Evolutionary conservation across 2,797 vertebrate species (phyloP), one percentile per base, ranked within the genome.

Genomic region (Hypotaenidia philippensis): DNA sequence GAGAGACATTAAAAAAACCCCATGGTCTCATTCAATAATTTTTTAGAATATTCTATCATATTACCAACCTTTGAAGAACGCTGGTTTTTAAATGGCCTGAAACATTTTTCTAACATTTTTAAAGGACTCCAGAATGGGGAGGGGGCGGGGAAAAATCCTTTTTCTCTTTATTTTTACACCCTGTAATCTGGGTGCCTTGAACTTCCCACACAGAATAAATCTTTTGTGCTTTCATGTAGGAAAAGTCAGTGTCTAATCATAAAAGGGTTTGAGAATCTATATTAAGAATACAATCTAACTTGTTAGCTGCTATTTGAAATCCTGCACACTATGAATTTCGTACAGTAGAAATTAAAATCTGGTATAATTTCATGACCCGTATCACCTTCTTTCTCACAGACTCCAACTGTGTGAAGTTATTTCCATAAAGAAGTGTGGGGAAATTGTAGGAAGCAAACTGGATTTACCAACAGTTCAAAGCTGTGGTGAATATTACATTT

Each of bases 301-400:
- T 77, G 71, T 85, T 93, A 91, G 84, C 64, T 94, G 92, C 74
- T 87, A 76, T 92, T 91, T 90, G 66, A 88, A 56, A 94, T 83
- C 72, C 77, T 68, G 90, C 80, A 89, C 7, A 4, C 68, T 93
- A 75, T 50, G 65, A 92, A 90, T 87, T 83, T 93, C 52, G 52
- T 91, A 93, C 57, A 93, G 88, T 83, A 95, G 71, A 90, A 95
- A 96, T 96, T 92, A 94, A 95, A 95, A 95, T 92, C 82, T 92
- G 88, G 44, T 94, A 89, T 92, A 45, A 76, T 94, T 94, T 93
- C 15, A 14, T 91, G 93, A 95, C 92, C 96, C 21, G 0, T 32
- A 91, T 85, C 92, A 94, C 92, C 94, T 96, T 92, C 64, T 78
- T 93, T 92, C 90, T 97, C 95, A 94, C 94, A 95, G 90, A 96